A percentile compares a stretch with the other conserved stretches of the same genome.
phyloP scores from a whole-genome alignment of 2,888 invertebrate genomes.

The Apotomis turbidana region DNA sequence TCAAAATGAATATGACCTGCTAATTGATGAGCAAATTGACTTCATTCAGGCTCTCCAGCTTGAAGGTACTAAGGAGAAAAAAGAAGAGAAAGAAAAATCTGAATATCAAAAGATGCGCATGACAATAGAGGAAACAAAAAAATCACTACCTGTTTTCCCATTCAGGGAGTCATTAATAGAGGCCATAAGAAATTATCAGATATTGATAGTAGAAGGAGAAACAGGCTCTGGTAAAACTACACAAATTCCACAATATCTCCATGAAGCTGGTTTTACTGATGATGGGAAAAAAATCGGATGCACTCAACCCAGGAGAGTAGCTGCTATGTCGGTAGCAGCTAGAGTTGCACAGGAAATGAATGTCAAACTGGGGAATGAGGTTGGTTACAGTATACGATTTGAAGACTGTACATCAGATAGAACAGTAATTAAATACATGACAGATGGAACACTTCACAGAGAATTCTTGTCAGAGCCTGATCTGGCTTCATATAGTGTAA shows the following conservation, averaged over 20 bases:
- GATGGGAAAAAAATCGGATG: slow-evolving; percentile 96
- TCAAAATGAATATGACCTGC: slow-evolving; percentile 94
- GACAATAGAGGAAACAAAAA: slow-evolving; percentile 95
- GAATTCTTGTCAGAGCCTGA: slow-evolving; percentile 99
- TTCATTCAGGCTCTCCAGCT: slow-evolving; percentile 96
- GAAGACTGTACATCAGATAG: slow-evolving; percentile 99
- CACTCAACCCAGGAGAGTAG: slow-evolving; percentile 98
- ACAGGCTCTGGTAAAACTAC: slow-evolving; percentile 99
- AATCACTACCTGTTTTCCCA: slow-evolving; percentile 96
- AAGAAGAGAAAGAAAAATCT: slow-evolving; percentile 86
- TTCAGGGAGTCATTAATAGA: slow-evolving; percentile 94
- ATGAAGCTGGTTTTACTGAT: slow-evolving; percentile 95
- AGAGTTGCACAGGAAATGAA: slow-evolving; percentile 99
- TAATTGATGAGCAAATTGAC: slow-evolving; percentile 98
- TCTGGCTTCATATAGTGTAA: slow-evolving; percentile 96
- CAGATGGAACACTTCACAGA: slow-evolving; percentile 98
- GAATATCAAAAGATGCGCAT: slow-evolving; percentile 87
- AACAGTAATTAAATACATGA: slow-evolving; percentile 99
- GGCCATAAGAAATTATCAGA: slow-evolving; percentile 95
- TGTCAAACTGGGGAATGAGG: slow-evolving; percentile 97
- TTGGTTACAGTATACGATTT: slow-evolving; percentile 96
- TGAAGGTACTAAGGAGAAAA: slow-evolving; percentile 86
- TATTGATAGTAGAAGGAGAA: slow-evolving; percentile 98
- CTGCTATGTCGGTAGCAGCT: slow-evolving; percentile 99
- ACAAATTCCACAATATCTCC: slow-evolving; percentile 98